Evolutionary conservation across 1,140 invertebrate species (phyloP).

Genomic region (Diplogasteroides magnus): DNA sequence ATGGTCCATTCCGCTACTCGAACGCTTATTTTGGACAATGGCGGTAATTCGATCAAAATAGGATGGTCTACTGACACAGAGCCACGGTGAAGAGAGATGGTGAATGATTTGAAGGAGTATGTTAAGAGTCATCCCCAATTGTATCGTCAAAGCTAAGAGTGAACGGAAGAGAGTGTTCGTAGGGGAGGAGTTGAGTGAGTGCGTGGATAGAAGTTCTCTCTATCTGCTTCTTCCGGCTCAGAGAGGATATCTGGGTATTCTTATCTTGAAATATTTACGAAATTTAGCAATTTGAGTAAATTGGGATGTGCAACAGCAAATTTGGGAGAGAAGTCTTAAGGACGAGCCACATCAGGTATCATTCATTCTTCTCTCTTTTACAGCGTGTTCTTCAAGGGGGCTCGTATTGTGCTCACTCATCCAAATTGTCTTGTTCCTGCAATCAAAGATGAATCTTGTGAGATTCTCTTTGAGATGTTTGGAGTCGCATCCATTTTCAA

Average conservation of each 20-base stretch:
- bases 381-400: slow-evolving; percentile 58
- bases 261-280: slow-evolving; percentile 3
- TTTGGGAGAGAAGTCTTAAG: slow-evolving; percentile 87
- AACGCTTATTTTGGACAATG: slow-evolving; percentile 4
- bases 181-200: slow-evolving; percentile 86
- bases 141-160: slow-evolving; percentile 94
- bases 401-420: slow-evolving; percentile 78
- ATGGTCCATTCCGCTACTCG: not conserved
- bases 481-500: slow-evolving; percentile 75
- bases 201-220: slow-evolving; percentile 84
- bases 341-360: not conserved
- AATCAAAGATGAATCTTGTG: slow-evolving; percentile 83
- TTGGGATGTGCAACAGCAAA: slow-evolving; percentile 87
- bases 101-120: not conserved
- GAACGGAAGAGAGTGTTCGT: slow-evolving; percentile 86
- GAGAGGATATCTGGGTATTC: slow-evolving; percentile 63
- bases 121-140: slow-evolving; percentile 72
- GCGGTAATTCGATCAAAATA: not conserved
- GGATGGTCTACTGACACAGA: not conserved
- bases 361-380: not conserved
- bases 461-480: slow-evolving; percentile 96
- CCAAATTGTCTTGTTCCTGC: slow-evolving; percentile 87
- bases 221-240: slow-evolving; percentile 91
- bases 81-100: not conserved
- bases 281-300: slow-evolving; percentile 79